Conservation (phyloP, 92 coral and sea anemone genomes). For the Desmophyllum pertusum region DNA sequence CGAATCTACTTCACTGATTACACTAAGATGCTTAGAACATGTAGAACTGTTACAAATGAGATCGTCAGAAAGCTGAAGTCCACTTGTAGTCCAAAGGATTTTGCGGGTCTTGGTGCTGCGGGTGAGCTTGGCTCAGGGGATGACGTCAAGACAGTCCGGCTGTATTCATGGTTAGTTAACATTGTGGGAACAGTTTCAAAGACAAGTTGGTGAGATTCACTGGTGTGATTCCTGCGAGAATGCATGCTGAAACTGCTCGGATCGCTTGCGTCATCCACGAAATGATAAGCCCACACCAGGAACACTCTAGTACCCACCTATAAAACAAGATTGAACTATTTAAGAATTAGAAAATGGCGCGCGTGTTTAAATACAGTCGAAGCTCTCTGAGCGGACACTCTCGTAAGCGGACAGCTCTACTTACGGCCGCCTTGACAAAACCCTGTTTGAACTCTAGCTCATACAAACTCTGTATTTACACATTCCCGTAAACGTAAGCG, state of each 20-base stretch:
- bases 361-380: too few relatives aligned
- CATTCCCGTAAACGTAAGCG: too few relatives aligned
- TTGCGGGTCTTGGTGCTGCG: background rate
- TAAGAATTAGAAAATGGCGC: too few relatives aligned
- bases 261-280: slow-evolving; percentile 5
- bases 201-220: background rate
- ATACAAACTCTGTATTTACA: too few relatives aligned
- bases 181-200: background rate
- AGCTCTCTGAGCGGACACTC: too few relatives aligned
- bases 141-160: background rate
- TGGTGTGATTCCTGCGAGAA: background rate
- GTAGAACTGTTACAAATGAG: background rate
- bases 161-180: background rate
- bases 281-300: slow-evolving; percentile 3
- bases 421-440: too few relatives aligned
- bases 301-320: slow-evolving; percentile 5
- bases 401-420: too few relatives aligned
- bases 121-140: background rate
- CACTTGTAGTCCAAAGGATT: background rate
- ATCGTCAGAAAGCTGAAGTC: background rate
- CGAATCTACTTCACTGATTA: background rate
- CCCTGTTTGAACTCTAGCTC: too few relatives aligned
- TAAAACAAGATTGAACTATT: too few relatives aligned
- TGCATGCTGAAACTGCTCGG: slow-evolving; percentile 1
- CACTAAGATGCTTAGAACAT: background rate